Conservation (phyloP, 2,888 invertebrate genomes). For the Plusia festucae region DNA sequence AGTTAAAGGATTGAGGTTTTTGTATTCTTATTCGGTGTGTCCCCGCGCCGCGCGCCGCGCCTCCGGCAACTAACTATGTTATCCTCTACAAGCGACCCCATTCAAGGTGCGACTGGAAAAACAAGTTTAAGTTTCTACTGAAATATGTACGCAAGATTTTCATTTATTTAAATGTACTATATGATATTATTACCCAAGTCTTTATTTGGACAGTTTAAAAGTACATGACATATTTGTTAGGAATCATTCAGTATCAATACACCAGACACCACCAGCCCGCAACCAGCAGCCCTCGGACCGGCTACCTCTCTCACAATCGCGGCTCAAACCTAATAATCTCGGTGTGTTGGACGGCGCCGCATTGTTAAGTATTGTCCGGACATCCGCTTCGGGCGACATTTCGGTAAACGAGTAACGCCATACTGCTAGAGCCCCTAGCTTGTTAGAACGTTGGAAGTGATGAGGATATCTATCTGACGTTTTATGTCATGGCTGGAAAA, state of each 20-base stretch:
- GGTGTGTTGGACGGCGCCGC: background rate
- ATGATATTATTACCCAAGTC: too few relatives aligned
- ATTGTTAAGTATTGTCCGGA: background rate
- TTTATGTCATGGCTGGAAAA: background rate
- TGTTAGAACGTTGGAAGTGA: too few relatives aligned
- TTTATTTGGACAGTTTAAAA: too few relatives aligned
- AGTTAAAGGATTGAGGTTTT: conserved; percentile 11
- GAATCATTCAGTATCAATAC: too few relatives aligned
- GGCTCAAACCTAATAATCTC: background rate
- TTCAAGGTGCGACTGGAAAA: too few relatives aligned
- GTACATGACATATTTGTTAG: too few relatives aligned
- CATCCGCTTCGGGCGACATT: background rate
- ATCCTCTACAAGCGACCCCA: too few relatives aligned
- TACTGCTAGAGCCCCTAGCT: background rate
- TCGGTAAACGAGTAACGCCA: background rate
- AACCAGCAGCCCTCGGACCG: background rate
- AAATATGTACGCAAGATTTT: background rate
- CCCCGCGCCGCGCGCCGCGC: conserved; percentile 9
- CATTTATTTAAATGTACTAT: too few relatives aligned
- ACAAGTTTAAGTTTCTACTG: background rate
- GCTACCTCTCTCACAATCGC: background rate
- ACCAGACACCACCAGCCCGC: too few relatives aligned
- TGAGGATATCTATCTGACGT: background rate
- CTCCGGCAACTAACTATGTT: conserved; percentile 9
- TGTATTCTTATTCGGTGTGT: conserved; percentile 15